These are phyloP conservation scores for Chascanopsetta lugubris DNA, from an alignment of 2,113 vertebrate genomes.

Conservation along the genomic window DNA sequence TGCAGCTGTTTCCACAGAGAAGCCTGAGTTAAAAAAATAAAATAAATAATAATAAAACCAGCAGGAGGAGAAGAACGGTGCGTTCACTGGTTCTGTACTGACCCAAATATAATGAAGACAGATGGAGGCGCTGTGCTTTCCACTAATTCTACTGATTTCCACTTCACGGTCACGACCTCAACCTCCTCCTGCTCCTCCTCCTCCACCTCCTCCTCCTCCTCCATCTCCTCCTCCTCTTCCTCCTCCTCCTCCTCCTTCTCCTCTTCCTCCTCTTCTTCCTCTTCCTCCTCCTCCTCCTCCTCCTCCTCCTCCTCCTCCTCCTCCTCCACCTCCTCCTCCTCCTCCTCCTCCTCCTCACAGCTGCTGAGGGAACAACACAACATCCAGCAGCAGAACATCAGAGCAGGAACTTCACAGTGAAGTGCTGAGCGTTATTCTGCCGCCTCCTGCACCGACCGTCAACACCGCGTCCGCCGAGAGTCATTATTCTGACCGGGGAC, in stretches of 20 bases:
- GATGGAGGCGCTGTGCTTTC: neutral
- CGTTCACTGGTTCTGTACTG: neutral
- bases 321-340: no score
- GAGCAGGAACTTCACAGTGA: slow-evolving; percentile 23
- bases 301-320: no score
- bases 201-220: no score
- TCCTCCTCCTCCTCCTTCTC: no score
- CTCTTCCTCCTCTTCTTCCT: no score
- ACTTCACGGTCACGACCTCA: neutral
- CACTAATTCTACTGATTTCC: neutral
- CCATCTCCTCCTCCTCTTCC: no score
- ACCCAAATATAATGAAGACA: slow-evolving; percentile 7
- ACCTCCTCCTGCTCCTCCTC: no score
- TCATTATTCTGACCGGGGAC: slow-evolving; percentile 32
- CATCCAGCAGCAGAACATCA: neutral
- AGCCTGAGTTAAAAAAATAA: neutral
- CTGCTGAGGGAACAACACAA: neutral
- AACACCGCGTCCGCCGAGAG: slow-evolving; percentile 26
- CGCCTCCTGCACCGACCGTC: neutral
- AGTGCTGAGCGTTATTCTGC: slow-evolving; percentile 10
- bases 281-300: no score
- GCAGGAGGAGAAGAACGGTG: neutral
- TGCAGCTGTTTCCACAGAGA: neutral
- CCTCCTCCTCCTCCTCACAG: no score
- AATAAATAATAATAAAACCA: neutral